Conservation (phyloP, 2,113 vertebrate genomes). For the Stercorarius parasiticus region DNA sequence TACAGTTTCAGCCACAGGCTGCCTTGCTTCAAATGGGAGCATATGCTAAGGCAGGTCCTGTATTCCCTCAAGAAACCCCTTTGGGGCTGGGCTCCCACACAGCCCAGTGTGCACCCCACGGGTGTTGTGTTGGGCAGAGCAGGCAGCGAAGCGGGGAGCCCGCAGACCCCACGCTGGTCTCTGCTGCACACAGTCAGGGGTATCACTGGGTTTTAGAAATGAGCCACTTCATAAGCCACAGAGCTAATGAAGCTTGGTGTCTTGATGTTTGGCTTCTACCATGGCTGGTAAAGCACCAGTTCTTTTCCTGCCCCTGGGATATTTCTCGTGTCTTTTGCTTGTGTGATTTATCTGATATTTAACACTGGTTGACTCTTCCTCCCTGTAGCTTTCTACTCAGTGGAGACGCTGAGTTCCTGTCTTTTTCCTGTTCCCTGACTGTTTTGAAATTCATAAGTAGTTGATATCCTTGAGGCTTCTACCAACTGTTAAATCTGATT, state of each 20-base stretch:
- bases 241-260: not conserved
- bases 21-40: not conserved
- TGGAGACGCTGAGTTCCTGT: not conserved
- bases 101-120: not conserved
- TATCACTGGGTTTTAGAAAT: not conserved
- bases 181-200: not conserved
- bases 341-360: conserved; percentile 9
- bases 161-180: not conserved
- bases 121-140: not conserved
- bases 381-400: not conserved
- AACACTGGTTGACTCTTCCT: not conserved
- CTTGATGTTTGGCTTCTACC: not conserved
- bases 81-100: not conserved
- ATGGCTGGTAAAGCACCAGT: not conserved
- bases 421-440: not conserved
- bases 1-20: not conserved
- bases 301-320: not conserved
- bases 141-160: not conserved
- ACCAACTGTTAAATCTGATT: not conserved
- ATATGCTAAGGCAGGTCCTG: not conserved
- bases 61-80: not conserved
- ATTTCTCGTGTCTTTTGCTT: not conserved
- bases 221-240: not conserved
- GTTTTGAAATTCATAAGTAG: not conserved
- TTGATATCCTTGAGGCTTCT: not conserved